phyloP scores from a whole-genome alignment of 2,113 vertebrate genomes.

The Meleagris gallopavo region DNA sequence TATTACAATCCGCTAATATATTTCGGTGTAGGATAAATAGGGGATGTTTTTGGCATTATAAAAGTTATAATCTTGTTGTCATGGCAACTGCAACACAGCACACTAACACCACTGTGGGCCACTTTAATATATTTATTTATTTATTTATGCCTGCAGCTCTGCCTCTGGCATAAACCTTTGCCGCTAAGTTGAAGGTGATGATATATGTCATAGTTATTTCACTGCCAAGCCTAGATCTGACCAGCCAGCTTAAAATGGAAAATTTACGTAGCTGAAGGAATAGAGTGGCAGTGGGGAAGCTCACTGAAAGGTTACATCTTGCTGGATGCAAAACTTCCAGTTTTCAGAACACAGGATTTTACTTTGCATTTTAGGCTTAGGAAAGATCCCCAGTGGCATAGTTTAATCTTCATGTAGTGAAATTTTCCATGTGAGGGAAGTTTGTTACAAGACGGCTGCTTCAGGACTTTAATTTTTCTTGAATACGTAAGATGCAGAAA shows the following conservation, averaged over 20 bases:
- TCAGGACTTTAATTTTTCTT: background rate
- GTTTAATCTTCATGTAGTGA: background rate
- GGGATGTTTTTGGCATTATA: background rate
- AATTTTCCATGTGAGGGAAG: background rate
- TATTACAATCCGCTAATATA: background rate
- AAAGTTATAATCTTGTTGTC: background rate
- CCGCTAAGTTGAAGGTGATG: conserved; percentile 52
- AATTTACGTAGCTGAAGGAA: conserved; percentile 6
- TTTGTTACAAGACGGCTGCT: background rate
- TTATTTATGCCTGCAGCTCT: conserved; percentile 62
- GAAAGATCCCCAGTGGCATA: background rate
- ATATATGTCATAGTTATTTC: conserved; percentile 23
- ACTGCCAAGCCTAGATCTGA: conserved; percentile 33
- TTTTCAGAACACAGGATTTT: background rate
- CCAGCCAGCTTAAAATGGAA: background rate
- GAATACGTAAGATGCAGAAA: background rate
- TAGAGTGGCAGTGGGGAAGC: background rate
- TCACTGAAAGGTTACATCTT: background rate
- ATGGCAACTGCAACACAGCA: conserved; percentile 25
- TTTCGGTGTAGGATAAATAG: background rate
- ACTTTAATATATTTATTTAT: conserved; percentile 56
- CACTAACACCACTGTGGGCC: background rate
- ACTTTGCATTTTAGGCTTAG: background rate
- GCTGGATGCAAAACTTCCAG: background rate
- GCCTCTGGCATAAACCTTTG: conserved; percentile 61